A percentile compares a stretch with the other conserved stretches of the same genome.
These are phyloP conservation scores for Suillia variegata DNA, from an alignment of 2,888 invertebrate genomes.

Conservation along the genomic window DNA sequence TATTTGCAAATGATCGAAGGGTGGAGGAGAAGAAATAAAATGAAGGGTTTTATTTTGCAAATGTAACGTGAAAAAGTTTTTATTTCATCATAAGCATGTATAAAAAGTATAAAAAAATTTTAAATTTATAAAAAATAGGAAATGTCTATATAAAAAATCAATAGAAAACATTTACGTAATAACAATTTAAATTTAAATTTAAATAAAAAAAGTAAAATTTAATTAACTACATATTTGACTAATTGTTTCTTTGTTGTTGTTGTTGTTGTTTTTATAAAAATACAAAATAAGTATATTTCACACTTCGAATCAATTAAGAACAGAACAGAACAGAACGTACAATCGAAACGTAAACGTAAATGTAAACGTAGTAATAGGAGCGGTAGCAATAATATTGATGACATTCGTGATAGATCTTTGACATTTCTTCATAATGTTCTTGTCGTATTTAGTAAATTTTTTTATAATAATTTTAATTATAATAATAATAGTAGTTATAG, in stretches of 20 bases:
- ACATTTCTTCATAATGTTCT: too few relatives aligned
- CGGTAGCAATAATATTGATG: background rate
- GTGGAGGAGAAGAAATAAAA: too few relatives aligned
- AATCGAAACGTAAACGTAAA: constrained; percentile 36
- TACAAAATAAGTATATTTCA: background rate
- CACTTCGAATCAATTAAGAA: background rate
- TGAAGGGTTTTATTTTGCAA: constrained; percentile 1
- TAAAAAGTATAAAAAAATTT: constrained; percentile 49
- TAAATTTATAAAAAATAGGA: constrained; percentile 1
- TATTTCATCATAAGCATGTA: constrained; percentile 40
- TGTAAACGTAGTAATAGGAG: constrained; percentile 18
- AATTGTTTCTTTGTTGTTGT: background rate
- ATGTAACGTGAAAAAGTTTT: constrained; percentile 1
- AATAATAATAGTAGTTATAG: background rate
- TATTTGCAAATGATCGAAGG: too few relatives aligned
- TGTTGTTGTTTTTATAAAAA: too few relatives aligned
- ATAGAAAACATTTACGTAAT: background rate
- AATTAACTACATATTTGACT: constrained; percentile 3
- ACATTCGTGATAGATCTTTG: background rate
- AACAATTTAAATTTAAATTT: background rate
- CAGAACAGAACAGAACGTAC: background rate
- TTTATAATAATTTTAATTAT: background rate
- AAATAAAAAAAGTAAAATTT: background rate
- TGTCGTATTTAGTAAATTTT: background rate
- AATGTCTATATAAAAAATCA: background rate